Evolutionary conservation across 2,113 vertebrate species (phyloP).

Genomic region (Gallinago jamesoni): DNA sequence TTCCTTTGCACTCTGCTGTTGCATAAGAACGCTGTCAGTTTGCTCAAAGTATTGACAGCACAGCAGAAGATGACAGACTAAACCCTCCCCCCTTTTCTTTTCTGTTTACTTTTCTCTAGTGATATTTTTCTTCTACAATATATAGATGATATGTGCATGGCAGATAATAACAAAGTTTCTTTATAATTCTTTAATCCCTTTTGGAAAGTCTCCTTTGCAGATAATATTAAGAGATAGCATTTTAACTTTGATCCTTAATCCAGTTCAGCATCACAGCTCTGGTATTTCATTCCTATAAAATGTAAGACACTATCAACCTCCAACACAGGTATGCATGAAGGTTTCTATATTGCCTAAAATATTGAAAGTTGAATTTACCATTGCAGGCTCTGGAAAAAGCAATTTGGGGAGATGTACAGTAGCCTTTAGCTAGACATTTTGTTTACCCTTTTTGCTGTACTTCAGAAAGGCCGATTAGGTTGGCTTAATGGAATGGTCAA

Average conservation of each 20-base stretch:
- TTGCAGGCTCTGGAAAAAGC: not conserved
- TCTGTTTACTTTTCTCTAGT: not conserved
- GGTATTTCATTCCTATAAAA: not conserved
- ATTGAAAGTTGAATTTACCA: not conserved
- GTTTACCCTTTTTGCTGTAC: not conserved
- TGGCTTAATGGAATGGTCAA: not conserved
- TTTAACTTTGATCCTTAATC: not conserved
- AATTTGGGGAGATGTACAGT: not conserved
- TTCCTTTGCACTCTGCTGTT: not conserved
- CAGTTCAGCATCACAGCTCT: not conserved
- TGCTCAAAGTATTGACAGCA: not conserved
- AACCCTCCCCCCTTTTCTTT: not conserved
- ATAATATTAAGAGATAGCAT: not conserved
- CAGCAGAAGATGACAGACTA: not conserved
- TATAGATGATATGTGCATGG: not conserved
- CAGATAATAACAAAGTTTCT: not conserved
- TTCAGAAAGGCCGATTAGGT: not conserved
- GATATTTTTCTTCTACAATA: not conserved
- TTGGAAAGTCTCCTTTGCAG: not conserved
- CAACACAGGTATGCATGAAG: not conserved
- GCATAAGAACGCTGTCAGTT: not conserved
- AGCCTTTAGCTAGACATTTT: not conserved
- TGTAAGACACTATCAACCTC: not conserved
- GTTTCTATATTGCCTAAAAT: not conserved
- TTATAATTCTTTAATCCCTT: not conserved